Evolutionary conservation across 2,113 vertebrate species (phyloP).

Genomic region (Clarias macrocephalus): DNA sequence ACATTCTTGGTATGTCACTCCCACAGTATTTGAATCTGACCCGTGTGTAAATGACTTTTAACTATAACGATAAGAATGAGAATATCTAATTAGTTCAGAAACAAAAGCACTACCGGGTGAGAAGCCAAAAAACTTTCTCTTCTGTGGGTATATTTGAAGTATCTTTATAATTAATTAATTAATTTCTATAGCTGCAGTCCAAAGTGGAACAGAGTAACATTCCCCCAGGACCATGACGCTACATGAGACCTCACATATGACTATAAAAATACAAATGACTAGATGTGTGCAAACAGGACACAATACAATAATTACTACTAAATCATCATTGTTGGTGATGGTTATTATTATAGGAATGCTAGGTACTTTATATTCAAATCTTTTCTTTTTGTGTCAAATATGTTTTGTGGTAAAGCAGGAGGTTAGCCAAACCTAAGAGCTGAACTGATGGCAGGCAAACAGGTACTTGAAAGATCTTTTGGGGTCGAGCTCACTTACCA

Average conservation of each 20-base stretch:
- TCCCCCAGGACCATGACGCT: too few relatives aligned
- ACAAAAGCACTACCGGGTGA: background rate
- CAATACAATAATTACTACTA: too few relatives aligned
- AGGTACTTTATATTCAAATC: background rate
- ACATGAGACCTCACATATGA: too few relatives aligned
- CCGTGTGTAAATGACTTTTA: background rate
- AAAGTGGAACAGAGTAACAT: too few relatives aligned
- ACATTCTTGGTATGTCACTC: slow-evolving; percentile 84
- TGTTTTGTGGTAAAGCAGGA: background rate
- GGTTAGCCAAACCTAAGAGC: background rate
- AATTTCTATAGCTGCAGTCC: too few relatives aligned
- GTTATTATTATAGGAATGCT: background rate
- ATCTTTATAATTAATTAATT: background rate
- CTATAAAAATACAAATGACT: too few relatives aligned
- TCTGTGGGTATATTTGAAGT: background rate
- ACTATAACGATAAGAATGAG: background rate
- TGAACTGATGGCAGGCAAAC: background rate
- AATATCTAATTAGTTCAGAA: background rate
- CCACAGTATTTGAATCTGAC: background rate
- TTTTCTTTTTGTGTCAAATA: background rate
- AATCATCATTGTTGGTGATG: background rate
- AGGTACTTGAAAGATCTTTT: background rate
- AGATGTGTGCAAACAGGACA: too few relatives aligned
- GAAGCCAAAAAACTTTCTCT: background rate
- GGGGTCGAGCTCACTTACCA: background rate